Evolutionary conservation across 1,140 invertebrate genomes (phyloP).

Genomic region (Pogonus chalceus): DNA sequence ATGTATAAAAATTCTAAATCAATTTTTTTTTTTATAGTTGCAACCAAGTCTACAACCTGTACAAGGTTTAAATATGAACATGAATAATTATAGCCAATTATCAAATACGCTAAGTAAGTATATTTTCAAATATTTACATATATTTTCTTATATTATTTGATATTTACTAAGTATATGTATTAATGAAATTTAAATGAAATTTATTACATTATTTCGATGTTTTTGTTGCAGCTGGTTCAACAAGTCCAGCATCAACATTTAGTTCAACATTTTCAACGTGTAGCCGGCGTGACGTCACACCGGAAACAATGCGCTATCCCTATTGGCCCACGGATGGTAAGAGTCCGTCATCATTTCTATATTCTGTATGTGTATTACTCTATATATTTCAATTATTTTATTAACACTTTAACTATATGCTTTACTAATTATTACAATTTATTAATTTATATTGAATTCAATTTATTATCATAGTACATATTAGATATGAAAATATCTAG

Average conservation of each 20-base stretch:
- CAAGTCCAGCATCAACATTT: constrained; percentile 17
- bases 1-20: not conserved
- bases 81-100: constrained; percentile 40
- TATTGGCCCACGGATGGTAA: constrained; percentile 32
- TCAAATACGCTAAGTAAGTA: constrained; percentile 35
- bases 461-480: too few relatives aligned
- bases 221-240: constrained; percentile 30
- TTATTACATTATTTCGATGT: constrained; percentile 27
- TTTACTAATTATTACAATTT: too few relatives aligned
- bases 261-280: constrained; percentile 17
- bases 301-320: constrained; percentile 28
- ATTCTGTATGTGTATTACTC: constrained; percentile 2
- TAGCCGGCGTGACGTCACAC: constrained; percentile 27
- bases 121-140: constrained; percentile 5
- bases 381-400: too few relatives aligned
- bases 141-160: not conserved
- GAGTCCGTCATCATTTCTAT: constrained; percentile 14
- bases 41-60: constrained; percentile 36
- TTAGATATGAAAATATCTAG: too few relatives aligned
- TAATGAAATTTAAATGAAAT: constrained; percentile 36
- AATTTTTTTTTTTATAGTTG: constrained; percentile 23
- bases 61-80: constrained; percentile 40
- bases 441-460: too few relatives aligned
- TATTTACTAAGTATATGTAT: constrained; percentile 26
- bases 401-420: too few relatives aligned